Conservation (phyloP, 1,140 invertebrate species). For the Asbolus verrucosus region DNA sequence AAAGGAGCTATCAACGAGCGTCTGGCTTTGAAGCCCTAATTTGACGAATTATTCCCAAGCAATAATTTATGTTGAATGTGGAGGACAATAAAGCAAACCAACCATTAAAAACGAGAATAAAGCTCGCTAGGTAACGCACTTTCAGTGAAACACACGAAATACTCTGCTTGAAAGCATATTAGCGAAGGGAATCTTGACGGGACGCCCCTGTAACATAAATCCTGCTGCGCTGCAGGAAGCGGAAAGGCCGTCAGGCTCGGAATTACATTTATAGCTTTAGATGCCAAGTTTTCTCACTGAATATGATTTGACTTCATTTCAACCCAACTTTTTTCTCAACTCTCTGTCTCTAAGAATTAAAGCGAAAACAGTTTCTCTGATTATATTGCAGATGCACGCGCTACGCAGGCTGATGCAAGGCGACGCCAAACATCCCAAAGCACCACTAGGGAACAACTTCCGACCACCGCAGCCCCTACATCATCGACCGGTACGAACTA, state of each 20-base stretch:
- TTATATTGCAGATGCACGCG: conserved; percentile 77
- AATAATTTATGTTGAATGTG: conserved; percentile 13
- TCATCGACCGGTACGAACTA: conserved; percentile 91
- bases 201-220: conserved; percentile 54
- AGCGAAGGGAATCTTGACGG: conserved; percentile 29
- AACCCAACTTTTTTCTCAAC: background rate
- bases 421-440: conserved; percentile 84
- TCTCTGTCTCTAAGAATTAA: no score
- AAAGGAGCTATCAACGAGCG: conserved; percentile 2
- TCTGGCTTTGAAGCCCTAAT: conserved; percentile 18
- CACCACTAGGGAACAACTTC: conserved; percentile 93
- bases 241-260: conserved; percentile 54
- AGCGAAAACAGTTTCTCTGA: conserved; percentile 24
- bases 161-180: conserved; percentile 36
- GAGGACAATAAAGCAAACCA: conserved; percentile 30
- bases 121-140: conserved; percentile 34
- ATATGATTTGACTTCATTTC: conserved; percentile 47
- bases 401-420: conserved; percentile 89
- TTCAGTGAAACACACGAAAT: conserved; percentile 30
- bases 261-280: conserved; percentile 57
- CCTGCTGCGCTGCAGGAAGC: conserved; percentile 53
- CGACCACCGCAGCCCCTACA: conserved; percentile 90
- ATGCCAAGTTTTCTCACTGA: conserved; percentile 49
- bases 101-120: conserved; percentile 33
- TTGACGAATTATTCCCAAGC: conserved; percentile 23